Conservation (phyloP, 2,888 invertebrate genomes). For the Cinara cedri region DNA sequence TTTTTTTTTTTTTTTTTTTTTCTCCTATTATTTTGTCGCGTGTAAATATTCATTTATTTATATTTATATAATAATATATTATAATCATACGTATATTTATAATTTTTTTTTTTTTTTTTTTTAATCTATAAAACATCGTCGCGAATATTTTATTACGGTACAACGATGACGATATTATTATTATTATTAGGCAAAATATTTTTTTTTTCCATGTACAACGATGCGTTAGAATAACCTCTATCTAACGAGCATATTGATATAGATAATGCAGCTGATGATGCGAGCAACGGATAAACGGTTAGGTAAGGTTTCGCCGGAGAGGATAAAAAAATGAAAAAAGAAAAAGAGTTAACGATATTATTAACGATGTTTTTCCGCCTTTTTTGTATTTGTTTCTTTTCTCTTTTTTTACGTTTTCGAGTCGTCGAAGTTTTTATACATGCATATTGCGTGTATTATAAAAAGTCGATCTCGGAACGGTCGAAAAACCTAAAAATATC, state of each 20-base stretch:
- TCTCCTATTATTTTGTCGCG: neutral
- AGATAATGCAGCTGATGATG: no score
- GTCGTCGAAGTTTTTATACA: no score
- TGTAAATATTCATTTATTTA: constrained; percentile 33
- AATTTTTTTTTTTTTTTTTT: no score
- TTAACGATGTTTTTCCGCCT: no score
- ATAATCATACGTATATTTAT: no score
- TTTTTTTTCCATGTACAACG: neutral
- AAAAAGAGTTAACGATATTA: no score
- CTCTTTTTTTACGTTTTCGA: neutral
- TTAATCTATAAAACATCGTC: constrained; percentile 7
- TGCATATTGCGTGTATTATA: no score
- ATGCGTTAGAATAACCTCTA: constrained; percentile 51
- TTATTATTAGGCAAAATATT: neutral
- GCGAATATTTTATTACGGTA: neutral
- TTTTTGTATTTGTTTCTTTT: no score
- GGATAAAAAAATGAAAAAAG: no score
- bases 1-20: neutral
- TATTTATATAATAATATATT: neutral
- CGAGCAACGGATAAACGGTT: no score
- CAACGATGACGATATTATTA: no score
- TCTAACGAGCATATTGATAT: constrained; percentile 43
- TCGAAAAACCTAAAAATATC: neutral
- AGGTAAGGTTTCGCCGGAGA: no score
- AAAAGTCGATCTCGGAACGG: neutral